These are phyloP conservation scores for Aricia agestis DNA, from an alignment of 1,140 invertebrate genomes.

Conservation along the genomic window DNA sequence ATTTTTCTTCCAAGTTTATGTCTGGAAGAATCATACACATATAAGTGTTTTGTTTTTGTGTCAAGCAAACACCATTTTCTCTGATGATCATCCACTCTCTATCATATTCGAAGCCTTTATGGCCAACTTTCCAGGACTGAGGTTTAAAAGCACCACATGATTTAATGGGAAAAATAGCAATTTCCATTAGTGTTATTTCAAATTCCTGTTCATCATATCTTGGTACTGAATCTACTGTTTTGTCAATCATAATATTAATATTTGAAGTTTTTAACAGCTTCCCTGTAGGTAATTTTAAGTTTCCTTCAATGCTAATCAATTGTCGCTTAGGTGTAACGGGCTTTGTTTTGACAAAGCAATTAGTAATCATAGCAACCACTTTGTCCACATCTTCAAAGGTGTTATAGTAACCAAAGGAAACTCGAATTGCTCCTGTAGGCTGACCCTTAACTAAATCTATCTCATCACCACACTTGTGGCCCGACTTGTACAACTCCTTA, in stretches of 20 bases:
- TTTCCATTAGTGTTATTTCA: constrained; percentile 72
- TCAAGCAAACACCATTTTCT: constrained; percentile 85
- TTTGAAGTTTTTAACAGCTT: constrained; percentile 2
- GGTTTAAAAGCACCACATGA: constrained; percentile 90
- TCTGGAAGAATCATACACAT: constrained; percentile 89
- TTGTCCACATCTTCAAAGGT: constrained; percentile 82
- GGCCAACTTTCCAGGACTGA: constrained; percentile 82
- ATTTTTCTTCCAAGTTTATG: constrained; percentile 79
- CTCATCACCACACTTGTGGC: constrained; percentile 95
- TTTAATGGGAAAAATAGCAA: constrained; percentile 95
- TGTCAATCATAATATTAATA: neutral
- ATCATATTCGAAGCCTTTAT: constrained; percentile 90
- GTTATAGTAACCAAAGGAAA: constrained; percentile 97
- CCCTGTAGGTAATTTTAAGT: constrained; percentile 27
- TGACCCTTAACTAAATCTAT: constrained; percentile 91
- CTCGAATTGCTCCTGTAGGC: constrained; percentile 93
- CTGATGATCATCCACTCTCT: constrained; percentile 95
- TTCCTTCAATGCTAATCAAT: constrained; percentile 27
- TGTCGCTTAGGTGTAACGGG: constrained; percentile 42
- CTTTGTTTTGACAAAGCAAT: constrained; percentile 79
- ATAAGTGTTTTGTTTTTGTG: constrained; percentile 89
- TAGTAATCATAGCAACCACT: constrained; percentile 84
- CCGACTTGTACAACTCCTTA: constrained; percentile 86
- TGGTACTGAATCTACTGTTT: constrained; percentile 19
- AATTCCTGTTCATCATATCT: constrained; percentile 19